A percentile compares a stretch with the other conserved stretches of the same genome.
Conservation (phyloP, 2,797 vertebrate genomes). For the Lepilemur septentrionalis region DNA sequence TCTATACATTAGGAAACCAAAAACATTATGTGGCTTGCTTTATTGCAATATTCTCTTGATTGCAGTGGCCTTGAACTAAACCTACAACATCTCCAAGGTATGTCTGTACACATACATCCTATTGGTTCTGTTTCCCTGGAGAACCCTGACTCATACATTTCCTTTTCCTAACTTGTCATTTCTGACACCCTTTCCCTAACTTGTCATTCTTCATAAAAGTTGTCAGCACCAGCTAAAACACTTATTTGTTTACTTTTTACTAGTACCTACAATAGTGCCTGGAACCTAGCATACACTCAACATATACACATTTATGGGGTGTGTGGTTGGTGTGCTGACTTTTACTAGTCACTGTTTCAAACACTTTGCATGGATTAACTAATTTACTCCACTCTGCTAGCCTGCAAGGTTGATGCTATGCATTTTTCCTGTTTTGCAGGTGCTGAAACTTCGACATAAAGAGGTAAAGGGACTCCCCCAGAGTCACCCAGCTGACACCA, state of each 20-base stretch:
- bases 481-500: neutral
- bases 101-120: neutral
- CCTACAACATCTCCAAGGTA: neutral
- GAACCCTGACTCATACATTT: neutral
- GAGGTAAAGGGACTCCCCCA: neutral
- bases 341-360: neutral
- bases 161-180: neutral
- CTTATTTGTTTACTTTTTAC: neutral
- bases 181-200: neutral
- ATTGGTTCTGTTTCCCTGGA: neutral
- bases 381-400: neutral
- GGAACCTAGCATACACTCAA: neutral
- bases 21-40: neutral
- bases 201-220: neutral
- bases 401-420: neutral
- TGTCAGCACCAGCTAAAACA: neutral
- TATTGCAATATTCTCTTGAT: neutral
- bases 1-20: neutral
- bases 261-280: neutral
- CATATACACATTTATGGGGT: neutral
- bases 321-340: neutral
- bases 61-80: neutral
- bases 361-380: neutral
- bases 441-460: neutral
- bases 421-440: neutral